phyloP scores from a whole-genome alignment of 2,113 vertebrate genomes.

The Bombycilla garrulus region DNA sequence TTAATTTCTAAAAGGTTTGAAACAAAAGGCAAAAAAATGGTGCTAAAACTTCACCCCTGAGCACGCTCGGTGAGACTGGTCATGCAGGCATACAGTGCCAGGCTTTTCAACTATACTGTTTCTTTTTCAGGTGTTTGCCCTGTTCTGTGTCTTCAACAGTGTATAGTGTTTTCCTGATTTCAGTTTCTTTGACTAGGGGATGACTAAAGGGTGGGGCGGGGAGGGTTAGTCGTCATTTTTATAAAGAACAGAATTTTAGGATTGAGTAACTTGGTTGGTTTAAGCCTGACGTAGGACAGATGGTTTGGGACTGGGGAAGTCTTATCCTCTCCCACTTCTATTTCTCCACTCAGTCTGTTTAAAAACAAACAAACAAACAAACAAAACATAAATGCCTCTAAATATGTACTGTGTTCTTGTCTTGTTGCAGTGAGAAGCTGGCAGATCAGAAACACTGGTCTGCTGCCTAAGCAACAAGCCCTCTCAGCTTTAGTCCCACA shows the following conservation, averaged over 20 bases:
- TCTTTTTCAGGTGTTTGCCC: slow-evolving; percentile 73
- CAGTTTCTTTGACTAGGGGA: slow-evolving; percentile 67
- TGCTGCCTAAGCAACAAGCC: slow-evolving; percentile 23
- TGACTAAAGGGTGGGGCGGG: slow-evolving; percentile 46
- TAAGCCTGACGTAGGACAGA: slow-evolving; percentile 47
- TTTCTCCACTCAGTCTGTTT: slow-evolving; percentile 26
- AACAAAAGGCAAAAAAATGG: slow-evolving; percentile 76
- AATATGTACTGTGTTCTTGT: slow-evolving; percentile 58
- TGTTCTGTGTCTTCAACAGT: slow-evolving; percentile 70
- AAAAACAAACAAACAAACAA: not conserved
- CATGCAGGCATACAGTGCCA: slow-evolving; percentile 77
- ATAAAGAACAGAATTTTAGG: slow-evolving; percentile 70
- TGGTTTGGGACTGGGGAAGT: slow-evolving; percentile 65
- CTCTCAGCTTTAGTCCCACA: not conserved
- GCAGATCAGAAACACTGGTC: slow-evolving; percentile 34
- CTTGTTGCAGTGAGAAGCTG: slow-evolving; percentile 40
- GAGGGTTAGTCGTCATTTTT: slow-evolving; percentile 74
- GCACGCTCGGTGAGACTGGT: slow-evolving; percentile 79
- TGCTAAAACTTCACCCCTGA: slow-evolving; percentile 81
- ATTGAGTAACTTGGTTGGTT: slow-evolving; percentile 60
- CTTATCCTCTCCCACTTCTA: slow-evolving; percentile 54
- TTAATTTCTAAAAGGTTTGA: slow-evolving; percentile 76
- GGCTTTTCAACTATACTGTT: slow-evolving; percentile 65
- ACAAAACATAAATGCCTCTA: slow-evolving; percentile 50
- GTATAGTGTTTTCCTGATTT: slow-evolving; percentile 69